Base-by-base conservation (phyloP, 2,797 vertebrate genomes). In the Brachyrhaphis roseni region DNA sequence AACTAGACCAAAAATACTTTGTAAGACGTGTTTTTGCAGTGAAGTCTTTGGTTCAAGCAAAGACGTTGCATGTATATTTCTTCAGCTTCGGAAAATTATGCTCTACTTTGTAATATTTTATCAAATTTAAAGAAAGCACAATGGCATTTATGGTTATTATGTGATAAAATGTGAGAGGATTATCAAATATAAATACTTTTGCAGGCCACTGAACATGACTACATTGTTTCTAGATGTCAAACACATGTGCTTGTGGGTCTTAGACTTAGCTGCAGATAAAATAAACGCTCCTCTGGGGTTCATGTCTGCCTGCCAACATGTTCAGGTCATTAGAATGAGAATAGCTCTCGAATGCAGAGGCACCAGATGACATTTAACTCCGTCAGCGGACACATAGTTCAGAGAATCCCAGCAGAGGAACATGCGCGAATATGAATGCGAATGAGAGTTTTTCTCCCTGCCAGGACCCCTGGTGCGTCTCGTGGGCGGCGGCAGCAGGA, bases 401-500 rank as follows among this genome's bases (percentile, higher is more conserved):
- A 4, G 68, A 75, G 53, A 46, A 5, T 47, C 70, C 36, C 72
- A 28, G 72, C 8, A n/a, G 78, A 86, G 45, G 72, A 74, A 28
- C 47, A 16, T 11, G 51, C 75, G 66, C 84, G 83, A 89, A 91
- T 87, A 80, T 82, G 47, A 88, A 92, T 71, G 39, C 39, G n/a
- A 45, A 71, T 89, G 81, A 84, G 84, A 23, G 10, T 5, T 74
- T 51, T 75, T 53, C 36, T n/a, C 39, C 34, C 72, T 82, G 79
- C 81, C 88, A 96, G 96, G 95, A 70, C 95, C 96, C 83, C 94
- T 95, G 71, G 89, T 98, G 82, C 95, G 96, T 59, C 94, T 98
- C 3, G 94, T 94, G 81, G 97, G 96, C 34, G 97, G 97, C 73
- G 93, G 96, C 81, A 94, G 86, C 88, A 92, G 89, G 75, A 97